Base-by-base conservation (phyloP, 2,113 vertebrate species). In the Lethenteron camtschaticum region DNA sequence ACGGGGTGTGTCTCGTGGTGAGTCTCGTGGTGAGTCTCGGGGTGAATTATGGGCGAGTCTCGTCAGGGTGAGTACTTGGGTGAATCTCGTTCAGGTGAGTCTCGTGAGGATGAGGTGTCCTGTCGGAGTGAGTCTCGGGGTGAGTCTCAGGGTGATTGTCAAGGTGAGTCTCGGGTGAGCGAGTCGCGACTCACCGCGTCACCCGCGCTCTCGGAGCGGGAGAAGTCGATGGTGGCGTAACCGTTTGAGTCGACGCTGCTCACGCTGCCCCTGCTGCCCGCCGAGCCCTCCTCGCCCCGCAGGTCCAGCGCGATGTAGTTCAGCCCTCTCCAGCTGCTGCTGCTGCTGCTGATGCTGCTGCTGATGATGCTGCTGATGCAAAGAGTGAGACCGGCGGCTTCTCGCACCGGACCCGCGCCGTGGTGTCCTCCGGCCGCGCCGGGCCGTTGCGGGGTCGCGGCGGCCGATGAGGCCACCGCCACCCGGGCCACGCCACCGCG, bases 221-320 rank as follows among this genome's bases (percentile, higher is more conserved):
- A 16, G 63, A 66, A 66, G 24, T 66, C 63, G 63, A 66, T 66
- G 24, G n/a, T 66, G 10, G 63, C 63, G 24, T 66, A 66, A 9
- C 24, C n/a, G 63, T 24, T 66, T n/a, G 63, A 24, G 63, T 66
- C 63, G 10, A 66, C n/a, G 63, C 63, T 66, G 63, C 63, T 66
- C 8, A 66, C 63, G 24, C 63, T 66, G 10, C 63, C 24, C 9
- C 63, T n/a, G 24, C 63, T 66, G 24, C 63, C 63, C n/a, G 63
- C 63, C 63, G 10, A 16, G 63, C 63, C 63, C 63, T 66, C 63
- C 24, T 66, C 63, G n/a, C 63, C 63, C 41, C 41, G 41, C n/a
- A 66, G 63, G 24, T 66, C 63, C 63, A 66, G 63, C 24, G 63
- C n/a, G n/a, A 66, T 24, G 24, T 66, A 66, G 63, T 66, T 66